Evolutionary conservation across 2,888 invertebrate genomes (phyloP).

Genomic region (Tetramorium bicarinatum): DNA sequence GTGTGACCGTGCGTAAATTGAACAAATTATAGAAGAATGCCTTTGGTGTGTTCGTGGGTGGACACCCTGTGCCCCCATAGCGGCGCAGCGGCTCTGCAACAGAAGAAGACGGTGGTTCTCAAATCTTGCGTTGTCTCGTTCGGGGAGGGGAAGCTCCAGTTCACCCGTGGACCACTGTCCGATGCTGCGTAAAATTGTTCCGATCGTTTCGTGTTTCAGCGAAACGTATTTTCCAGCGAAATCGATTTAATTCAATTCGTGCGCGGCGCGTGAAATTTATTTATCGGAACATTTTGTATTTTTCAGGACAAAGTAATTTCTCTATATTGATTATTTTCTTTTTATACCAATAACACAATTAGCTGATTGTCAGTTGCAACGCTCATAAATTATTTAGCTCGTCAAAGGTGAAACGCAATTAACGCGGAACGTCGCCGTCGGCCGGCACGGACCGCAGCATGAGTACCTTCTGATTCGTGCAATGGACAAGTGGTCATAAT

Average conservation of each 20-base stretch:
- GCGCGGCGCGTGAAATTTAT: not conserved
- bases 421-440: not conserved
- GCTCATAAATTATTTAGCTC: not conserved
- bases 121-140: slow-evolving; percentile 17
- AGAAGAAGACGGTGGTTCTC: slow-evolving; percentile 57
- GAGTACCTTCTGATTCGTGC: slow-evolving; percentile 74
- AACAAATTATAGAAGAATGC: slow-evolving; percentile 85
- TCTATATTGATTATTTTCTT: not conserved
- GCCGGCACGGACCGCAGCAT: slow-evolving; percentile 43
- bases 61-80: slow-evolving; percentile 74
- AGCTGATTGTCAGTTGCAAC: not conserved
- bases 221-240: not conserved
- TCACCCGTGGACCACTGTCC: not conserved
- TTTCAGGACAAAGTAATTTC: not conserved
- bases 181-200: not conserved
- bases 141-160: not conserved
- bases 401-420: not conserved
- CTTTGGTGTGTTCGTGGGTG: slow-evolving; percentile 77
- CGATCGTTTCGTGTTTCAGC: not conserved
- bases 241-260: not conserved
- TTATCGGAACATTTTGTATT: no score
- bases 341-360: not conserved
- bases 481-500: slow-evolving; percentile 77
- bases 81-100: slow-evolving; percentile 54
- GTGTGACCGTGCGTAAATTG: slow-evolving; percentile 84